Conservation (phyloP, 35 echinoderm and acorn worm species). For the Stichopus chloronotus region DNA sequence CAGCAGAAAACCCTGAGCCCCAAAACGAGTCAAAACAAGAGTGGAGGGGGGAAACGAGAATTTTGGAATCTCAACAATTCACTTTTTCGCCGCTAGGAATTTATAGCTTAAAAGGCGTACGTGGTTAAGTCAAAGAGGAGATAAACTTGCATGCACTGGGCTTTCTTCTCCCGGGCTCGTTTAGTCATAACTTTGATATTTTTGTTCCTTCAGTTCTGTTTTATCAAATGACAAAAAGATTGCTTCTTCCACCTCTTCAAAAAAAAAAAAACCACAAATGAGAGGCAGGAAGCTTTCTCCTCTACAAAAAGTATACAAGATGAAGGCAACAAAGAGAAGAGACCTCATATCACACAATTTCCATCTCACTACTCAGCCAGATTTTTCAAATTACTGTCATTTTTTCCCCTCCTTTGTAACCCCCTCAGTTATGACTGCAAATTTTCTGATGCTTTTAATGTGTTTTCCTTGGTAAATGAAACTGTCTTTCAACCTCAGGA, state of each 20-base stretch:
- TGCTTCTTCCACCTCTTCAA: background rate
- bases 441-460: constrained; percentile 37
- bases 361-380: background rate
- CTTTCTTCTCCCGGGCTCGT: background rate
- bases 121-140: background rate
- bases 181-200: background rate
- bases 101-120: constrained; percentile 46
- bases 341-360: background rate
- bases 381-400: constrained; percentile 63
- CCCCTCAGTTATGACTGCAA: constrained; percentile 3
- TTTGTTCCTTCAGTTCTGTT: background rate
- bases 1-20: constrained; percentile 27
- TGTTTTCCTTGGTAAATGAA: constrained; percentile 58
- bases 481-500: background rate
- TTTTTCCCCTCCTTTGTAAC: constrained; percentile 15
- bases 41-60: background rate
- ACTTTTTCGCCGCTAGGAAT: constrained; percentile 54
- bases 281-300: background rate
- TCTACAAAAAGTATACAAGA: background rate
- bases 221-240: background rate
- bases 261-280: background rate
- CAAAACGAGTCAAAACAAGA: background rate
- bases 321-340: background rate
- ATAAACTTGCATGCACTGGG: background rate
- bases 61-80: constrained; percentile 64